A percentile compares a stretch with the other conserved stretches of the same genome.
Evolutionary conservation across 2,888 invertebrate genomes (phyloP).

Genomic region (Leptura quadrifasciata): DNA sequence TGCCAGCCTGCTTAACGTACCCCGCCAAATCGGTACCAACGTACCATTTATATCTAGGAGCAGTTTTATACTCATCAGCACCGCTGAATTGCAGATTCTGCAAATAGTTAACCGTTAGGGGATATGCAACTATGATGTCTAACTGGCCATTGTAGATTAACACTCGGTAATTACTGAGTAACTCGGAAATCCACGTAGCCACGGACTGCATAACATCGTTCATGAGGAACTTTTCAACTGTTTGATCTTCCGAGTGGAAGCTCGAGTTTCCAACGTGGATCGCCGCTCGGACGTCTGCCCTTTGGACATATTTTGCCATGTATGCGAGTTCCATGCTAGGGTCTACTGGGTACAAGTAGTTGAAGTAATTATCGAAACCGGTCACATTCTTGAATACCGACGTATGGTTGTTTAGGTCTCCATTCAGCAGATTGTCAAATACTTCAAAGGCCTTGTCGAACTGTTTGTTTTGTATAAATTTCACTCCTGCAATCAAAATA

Average conservation of each 20-base stretch:
- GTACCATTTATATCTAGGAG: constrained; percentile 82
- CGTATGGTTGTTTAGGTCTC: constrained; percentile 77
- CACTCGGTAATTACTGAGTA: constrained; percentile 82
- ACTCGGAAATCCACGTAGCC: constrained; percentile 82
- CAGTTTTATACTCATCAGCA: constrained; percentile 80
- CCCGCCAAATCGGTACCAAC: constrained; percentile 84
- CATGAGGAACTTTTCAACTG: constrained; percentile 84
- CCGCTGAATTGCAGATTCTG: constrained; percentile 82
- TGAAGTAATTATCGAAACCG: constrained; percentile 86
- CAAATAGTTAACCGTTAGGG: constrained; percentile 87
- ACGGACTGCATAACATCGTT: constrained; percentile 89
- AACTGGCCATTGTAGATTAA: constrained; percentile 93
- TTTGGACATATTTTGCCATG: constrained; percentile 80
- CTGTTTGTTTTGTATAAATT: constrained; percentile 79
- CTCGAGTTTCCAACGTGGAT: constrained; percentile 90
- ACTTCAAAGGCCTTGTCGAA: constrained; percentile 83
- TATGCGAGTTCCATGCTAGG: constrained; percentile 72
- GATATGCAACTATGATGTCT: constrained; percentile 93
- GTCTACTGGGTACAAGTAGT: constrained; percentile 81
- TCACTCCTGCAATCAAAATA: constrained; percentile 53
- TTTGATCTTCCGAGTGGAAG: constrained; percentile 77
- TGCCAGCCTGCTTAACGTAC: constrained; percentile 83
- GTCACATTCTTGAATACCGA: constrained; percentile 85
- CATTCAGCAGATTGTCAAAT: constrained; percentile 84
- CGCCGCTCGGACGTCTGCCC: constrained; percentile 79